A percentile compares a stretch with the other conserved stretches of the same genome.
These are phyloP conservation scores for Dryadula phaetusa DNA, from an alignment of 2,888 invertebrate species.

Conservation along the genomic window DNA sequence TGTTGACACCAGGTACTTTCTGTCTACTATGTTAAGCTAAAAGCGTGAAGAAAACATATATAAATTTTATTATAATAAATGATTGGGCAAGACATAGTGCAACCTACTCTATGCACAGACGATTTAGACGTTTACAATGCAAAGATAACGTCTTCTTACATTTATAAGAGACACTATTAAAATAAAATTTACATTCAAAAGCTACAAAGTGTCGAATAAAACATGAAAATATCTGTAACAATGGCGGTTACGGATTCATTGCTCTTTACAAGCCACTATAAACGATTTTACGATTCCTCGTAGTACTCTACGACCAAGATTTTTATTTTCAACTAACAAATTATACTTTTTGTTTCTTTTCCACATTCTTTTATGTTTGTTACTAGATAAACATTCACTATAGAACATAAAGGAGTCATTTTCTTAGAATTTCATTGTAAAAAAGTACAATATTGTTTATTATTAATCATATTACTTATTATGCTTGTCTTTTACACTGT, in stretches of 20 bases:
- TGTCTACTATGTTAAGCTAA: background rate
- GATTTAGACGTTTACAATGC: background rate
- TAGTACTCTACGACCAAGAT: slow-evolving; percentile 50
- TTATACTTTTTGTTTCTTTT: slow-evolving; percentile 30
- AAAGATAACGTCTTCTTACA: slow-evolving; percentile 31
- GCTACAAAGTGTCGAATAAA: slow-evolving; percentile 57
- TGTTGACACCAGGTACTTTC: no score
- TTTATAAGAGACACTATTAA: slow-evolving; percentile 43
- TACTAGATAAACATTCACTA: background rate
- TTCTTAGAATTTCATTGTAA: background rate
- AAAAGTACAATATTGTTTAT: background rate
- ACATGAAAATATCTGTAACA: slow-evolving; percentile 58
- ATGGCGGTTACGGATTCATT: slow-evolving; percentile 51
- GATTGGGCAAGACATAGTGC: no score
- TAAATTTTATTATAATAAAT: background rate
- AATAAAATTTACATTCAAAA: slow-evolving; percentile 64
- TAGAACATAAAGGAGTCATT: background rate
- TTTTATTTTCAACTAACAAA: slow-evolving; percentile 49
- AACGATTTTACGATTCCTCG: slow-evolving; percentile 66
- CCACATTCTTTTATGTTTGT: background rate
- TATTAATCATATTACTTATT: background rate
- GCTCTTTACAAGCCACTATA: slow-evolving; percentile 58
- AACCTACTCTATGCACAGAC: background rate
- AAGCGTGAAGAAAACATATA: background rate
- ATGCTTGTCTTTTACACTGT: no score